These are phyloP conservation scores for Epinephelus fuscoguttatus DNA, from an alignment of 2,113 vertebrate genomes.

Conservation along the genomic window DNA sequence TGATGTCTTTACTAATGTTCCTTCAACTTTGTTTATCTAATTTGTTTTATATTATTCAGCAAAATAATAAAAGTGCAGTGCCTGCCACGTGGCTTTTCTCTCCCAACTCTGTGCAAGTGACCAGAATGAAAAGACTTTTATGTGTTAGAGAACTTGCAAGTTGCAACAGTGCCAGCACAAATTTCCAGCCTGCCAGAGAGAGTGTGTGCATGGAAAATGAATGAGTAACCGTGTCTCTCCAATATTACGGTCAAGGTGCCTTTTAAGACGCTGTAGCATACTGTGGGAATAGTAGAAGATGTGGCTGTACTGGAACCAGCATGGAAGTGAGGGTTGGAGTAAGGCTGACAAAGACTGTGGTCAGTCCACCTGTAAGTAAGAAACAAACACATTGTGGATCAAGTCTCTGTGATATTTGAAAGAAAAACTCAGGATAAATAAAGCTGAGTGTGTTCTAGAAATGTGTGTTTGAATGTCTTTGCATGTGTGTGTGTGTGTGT, in stretches of 20 bases:
- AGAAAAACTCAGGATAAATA: neutral
- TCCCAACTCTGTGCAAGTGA: conserved; percentile 27
- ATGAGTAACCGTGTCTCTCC: conserved; percentile 25
- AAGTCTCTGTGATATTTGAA: neutral
- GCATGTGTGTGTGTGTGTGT: conserved; percentile 2
- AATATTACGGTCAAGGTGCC: conserved; percentile 55
- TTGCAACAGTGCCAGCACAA: conserved; percentile 39
- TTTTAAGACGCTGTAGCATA: conserved; percentile 51
- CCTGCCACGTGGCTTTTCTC: conserved; percentile 37
- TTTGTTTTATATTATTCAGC: conserved; percentile 2
- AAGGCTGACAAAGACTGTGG: neutral
- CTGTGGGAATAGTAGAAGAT: conserved; percentile 6
- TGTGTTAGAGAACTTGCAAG: conserved; percentile 31
- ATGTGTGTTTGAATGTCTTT: neutral
- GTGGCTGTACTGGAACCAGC: conserved; percentile 22
- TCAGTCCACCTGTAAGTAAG: conserved; percentile 1
- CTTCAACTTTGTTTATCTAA: neutral
- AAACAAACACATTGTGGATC: neutral
- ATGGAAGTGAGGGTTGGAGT: neutral
- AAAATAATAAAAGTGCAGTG: conserved; percentile 15
- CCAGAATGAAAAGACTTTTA: conserved; percentile 48
- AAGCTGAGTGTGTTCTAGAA: neutral
- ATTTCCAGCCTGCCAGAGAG: conserved; percentile 43
- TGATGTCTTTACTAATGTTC: neutral
- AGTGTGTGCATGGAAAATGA: conserved; percentile 47